Evolutionary conservation across 2,113 vertebrate genomes (phyloP).

Genomic region (Corythaeola cristata): DNA sequence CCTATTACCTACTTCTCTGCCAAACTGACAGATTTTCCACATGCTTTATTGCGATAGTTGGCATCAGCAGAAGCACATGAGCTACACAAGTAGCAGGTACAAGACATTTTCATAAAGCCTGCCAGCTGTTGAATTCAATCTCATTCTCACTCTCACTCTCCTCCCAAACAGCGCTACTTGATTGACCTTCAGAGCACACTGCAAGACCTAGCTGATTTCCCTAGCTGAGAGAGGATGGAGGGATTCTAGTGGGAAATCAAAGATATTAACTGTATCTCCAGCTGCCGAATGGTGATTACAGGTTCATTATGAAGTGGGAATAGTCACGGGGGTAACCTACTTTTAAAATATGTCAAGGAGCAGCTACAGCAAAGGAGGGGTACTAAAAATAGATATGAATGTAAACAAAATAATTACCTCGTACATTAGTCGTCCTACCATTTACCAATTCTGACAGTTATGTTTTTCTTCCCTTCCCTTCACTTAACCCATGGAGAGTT

Average conservation of each 20-base stretch:
- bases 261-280: conserved; percentile 25
- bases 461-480: not conserved
- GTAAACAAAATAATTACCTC: conserved; percentile 7
- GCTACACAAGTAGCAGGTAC: not conserved
- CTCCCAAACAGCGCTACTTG: not conserved
- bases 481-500: not conserved
- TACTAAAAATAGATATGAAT: not conserved
- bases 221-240: not conserved
- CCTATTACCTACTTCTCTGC: conserved; percentile 2
- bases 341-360: not conserved
- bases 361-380: not conserved
- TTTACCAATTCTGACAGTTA: not conserved
- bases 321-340: not conserved
- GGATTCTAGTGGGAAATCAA: conserved; percentile 25
- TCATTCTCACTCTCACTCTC: not conserved
- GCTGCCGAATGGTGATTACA: not conserved
- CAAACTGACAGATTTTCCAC: conserved; percentile 37
- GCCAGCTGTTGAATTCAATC: conserved; percentile 26
- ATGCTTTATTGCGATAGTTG: not conserved
- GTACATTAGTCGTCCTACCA: not conserved
- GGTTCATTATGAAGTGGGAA: not conserved
- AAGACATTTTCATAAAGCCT: conserved; percentile 39
- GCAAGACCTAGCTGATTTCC: conserved; percentile 7
- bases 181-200: conserved; percentile 7
- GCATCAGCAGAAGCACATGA: conserved; percentile 22